A percentile compares a stretch with the other conserved stretches of the same genome.
phyloP scores from a whole-genome alignment of 2,888 invertebrate species.

The Pherbina coryleti region DNA sequence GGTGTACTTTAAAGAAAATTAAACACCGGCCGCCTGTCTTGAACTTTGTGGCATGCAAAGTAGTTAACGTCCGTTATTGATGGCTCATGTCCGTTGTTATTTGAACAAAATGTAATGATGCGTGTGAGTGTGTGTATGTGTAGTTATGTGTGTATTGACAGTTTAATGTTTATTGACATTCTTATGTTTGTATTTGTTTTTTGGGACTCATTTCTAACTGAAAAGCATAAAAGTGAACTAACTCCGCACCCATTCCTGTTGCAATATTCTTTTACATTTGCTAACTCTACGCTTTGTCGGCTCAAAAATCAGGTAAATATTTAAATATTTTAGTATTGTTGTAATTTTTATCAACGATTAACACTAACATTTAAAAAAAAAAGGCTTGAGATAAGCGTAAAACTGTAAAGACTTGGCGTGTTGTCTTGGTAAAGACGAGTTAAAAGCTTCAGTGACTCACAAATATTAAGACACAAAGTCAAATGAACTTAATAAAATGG shows the following conservation, averaged over 20 bases:
- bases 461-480: background rate
- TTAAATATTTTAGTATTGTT: background rate
- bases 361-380: background rate
- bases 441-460: too few relatives aligned
- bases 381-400: background rate
- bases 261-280: background rate
- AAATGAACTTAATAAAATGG: too few relatives aligned
- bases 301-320: background rate
- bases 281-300: background rate
- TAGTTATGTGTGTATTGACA: background rate
- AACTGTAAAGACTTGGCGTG: background rate
- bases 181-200: background rate
- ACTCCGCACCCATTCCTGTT: too few relatives aligned
- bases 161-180: background rate
- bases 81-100: conserved; percentile 23
- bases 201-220: too few relatives aligned
- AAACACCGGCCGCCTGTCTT: background rate
- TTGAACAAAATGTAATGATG: too few relatives aligned
- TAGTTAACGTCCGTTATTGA: conserved; percentile 3
- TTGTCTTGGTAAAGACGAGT: background rate
- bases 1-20: background rate
- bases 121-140: too few relatives aligned
- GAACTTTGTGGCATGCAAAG: background rate
- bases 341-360: background rate
- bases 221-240: too few relatives aligned